phyloP scores from a whole-genome alignment of 2,797 vertebrate genomes.

The Tachyglossus aculeatus region DNA sequence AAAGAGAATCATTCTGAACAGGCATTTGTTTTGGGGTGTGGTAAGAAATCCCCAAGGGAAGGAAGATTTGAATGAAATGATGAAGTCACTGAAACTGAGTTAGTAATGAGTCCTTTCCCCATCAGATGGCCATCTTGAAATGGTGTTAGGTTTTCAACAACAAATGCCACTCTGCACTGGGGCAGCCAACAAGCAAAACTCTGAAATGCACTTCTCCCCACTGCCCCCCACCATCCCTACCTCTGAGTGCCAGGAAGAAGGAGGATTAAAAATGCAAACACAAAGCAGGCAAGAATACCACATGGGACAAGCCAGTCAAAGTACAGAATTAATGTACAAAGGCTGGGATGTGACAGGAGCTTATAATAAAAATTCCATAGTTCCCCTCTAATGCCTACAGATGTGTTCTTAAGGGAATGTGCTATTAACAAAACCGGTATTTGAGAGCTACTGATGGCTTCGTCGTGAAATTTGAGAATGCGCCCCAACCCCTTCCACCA shows the following conservation, averaged over 20 bases:
- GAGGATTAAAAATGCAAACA: too few species aligned
- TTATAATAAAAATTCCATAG: too few species aligned
- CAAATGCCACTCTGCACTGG: neutral
- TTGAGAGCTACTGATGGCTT: too few species aligned
- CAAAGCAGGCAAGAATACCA: neutral
- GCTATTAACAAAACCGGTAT: too few species aligned
- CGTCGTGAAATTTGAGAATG: too few species aligned
- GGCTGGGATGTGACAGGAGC: too few species aligned
- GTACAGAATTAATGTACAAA: too few species aligned
- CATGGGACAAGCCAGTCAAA: neutral
- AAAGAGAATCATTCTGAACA: neutral
- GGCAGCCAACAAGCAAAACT: neutral
- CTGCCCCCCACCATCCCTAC: too few species aligned
- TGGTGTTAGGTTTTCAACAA: neutral
- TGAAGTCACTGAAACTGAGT: neutral
- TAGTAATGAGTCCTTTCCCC: neutral
- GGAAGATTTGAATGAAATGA: neutral
- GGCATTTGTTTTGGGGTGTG: neutral
- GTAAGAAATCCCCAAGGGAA: neutral
- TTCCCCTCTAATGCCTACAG: too few species aligned
- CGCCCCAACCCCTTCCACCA: too few species aligned
- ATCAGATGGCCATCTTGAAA: neutral
- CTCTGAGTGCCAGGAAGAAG: too few species aligned
- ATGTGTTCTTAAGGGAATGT: too few species aligned
- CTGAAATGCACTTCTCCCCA: slow-evolving; percentile 4